phyloP scores from a whole-genome alignment of 1,140 invertebrate genomes.

The Brachionus paranguensis region DNA sequence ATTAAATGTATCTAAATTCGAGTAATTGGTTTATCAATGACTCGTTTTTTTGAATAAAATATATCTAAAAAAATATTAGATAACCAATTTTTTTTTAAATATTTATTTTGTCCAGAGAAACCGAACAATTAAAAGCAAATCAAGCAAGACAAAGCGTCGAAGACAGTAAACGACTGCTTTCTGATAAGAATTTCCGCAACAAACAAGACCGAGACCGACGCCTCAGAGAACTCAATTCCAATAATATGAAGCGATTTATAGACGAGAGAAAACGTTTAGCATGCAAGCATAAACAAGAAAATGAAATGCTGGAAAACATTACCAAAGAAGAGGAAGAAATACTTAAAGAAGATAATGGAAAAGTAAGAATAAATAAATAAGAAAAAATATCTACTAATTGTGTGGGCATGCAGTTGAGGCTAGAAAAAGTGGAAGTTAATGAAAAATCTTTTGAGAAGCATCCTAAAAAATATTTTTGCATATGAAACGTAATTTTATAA shows the following conservation, averaged over 20 bases:
- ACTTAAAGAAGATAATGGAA: slow-evolving; percentile 55
- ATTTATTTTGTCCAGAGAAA: not conserved
- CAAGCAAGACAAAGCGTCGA: slow-evolving; percentile 95
- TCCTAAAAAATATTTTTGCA: slow-evolving; percentile 24
- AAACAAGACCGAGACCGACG: slow-evolving; percentile 89
- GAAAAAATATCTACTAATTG: not conserved
- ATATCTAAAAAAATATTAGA: too few species aligned
- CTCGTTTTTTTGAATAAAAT: too few species aligned
- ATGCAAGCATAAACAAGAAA: slow-evolving; percentile 84
- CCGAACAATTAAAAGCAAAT: slow-evolving; percentile 71
- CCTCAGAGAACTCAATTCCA: slow-evolving; percentile 87
- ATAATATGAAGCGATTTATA: slow-evolving; percentile 97
- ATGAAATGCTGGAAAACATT: slow-evolving; percentile 80
- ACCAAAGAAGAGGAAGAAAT: slow-evolving; percentile 88
- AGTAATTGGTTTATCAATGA: too few species aligned
- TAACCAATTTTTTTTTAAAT: too few species aligned
- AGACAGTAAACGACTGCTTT: slow-evolving; percentile 85
- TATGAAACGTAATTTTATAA: slow-evolving; percentile 3
- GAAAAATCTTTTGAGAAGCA: slow-evolving; percentile 20
- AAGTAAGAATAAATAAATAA: not conserved
- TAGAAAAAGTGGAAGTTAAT: slow-evolving; percentile 13
- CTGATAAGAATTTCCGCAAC: slow-evolving; percentile 91
- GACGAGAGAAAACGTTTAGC: slow-evolving; percentile 82
- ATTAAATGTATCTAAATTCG: too few species aligned
- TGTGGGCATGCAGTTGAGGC: not conserved